These are phyloP conservation scores for Drosophila pseudoananassae DNA, from an alignment of 1,140 invertebrate genomes.

Conservation along the genomic window DNA sequence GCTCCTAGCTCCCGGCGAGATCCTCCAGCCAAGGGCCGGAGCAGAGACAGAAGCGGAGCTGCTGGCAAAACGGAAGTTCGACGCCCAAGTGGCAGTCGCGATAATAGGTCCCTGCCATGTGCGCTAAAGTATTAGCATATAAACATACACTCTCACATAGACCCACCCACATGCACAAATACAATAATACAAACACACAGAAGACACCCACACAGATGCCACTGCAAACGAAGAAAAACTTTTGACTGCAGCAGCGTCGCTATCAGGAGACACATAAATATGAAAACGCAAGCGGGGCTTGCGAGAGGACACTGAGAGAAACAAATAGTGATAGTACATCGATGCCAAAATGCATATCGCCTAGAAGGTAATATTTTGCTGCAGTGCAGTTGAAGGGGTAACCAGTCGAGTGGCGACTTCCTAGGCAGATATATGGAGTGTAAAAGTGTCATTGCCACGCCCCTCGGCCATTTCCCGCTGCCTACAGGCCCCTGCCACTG, in stretches of 20 bases:
- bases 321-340: not conserved
- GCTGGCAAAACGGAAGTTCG: conserved; percentile 69
- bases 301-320: conserved; percentile 43
- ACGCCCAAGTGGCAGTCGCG: conserved; percentile 80
- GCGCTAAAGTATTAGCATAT: conserved; percentile 82
- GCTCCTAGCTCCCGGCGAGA: conserved; percentile 13
- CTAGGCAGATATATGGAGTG: conserved; percentile 69
- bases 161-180: conserved; percentile 19
- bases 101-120: conserved; percentile 78
- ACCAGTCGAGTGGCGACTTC: conserved; percentile 49
- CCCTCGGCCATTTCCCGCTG: conserved; percentile 37
- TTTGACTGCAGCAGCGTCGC: conserved; percentile 66
- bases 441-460: conserved; percentile 68
- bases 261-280: conserved; percentile 82
- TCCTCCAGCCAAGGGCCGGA: conserved; percentile 47
- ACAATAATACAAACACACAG: not conserved
- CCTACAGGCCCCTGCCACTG: not conserved
- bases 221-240: conserved; percentile 68
- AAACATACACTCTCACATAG: conserved; percentile 47
- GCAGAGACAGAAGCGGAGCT: not conserved
- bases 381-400: conserved; percentile 2
- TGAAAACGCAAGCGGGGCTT: conserved; percentile 74
- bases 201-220: conserved; percentile 12
- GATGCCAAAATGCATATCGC: not conserved
- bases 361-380: not conserved